phyloP scores from a whole-genome alignment of 2,113 vertebrate species.

The Ariopsis seemanni region DNA sequence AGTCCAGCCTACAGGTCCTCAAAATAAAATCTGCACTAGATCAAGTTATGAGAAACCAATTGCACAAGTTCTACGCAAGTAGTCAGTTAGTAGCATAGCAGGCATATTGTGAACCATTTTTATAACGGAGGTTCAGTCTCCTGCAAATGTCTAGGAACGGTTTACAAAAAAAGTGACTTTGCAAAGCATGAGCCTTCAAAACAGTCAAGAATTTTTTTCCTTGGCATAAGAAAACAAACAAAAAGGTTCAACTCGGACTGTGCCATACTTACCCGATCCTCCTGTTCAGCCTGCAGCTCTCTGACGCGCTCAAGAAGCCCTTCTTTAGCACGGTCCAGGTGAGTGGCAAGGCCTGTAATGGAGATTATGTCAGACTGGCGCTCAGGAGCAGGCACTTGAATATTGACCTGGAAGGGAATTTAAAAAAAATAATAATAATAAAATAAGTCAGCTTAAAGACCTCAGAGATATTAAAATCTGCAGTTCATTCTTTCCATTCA shows the following conservation, averaged over 20 bases:
- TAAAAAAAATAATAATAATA: too few relatives aligned
- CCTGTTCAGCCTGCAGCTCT: slow-evolving; percentile 92
- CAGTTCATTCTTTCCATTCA: neutral
- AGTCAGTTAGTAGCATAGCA: neutral
- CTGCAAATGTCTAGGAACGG: neutral
- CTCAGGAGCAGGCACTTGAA: slow-evolving; percentile 95
- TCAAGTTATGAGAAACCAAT: neutral
- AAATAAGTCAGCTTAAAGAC: neutral
- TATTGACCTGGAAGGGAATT: slow-evolving; percentile 83
- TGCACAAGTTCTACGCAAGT: neutral
- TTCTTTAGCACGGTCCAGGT: slow-evolving; percentile 88
- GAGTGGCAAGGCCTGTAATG: slow-evolving; percentile 86
- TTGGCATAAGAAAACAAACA: neutral
- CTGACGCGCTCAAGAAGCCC: slow-evolving; percentile 91
- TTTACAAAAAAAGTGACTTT: neutral
- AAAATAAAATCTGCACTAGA: neutral
- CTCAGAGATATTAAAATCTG: neutral
- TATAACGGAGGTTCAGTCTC: neutral
- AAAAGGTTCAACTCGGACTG: neutral
- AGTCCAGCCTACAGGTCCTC: neutral
- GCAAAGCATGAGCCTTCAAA: neutral
- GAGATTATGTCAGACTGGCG: slow-evolving; percentile 90
- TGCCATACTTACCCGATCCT: slow-evolving; percentile 83
- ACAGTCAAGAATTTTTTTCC: neutral
- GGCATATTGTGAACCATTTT: neutral